Conservation (phyloP, 1,140 invertebrate species). For the Musca vetustissima region DNA sequence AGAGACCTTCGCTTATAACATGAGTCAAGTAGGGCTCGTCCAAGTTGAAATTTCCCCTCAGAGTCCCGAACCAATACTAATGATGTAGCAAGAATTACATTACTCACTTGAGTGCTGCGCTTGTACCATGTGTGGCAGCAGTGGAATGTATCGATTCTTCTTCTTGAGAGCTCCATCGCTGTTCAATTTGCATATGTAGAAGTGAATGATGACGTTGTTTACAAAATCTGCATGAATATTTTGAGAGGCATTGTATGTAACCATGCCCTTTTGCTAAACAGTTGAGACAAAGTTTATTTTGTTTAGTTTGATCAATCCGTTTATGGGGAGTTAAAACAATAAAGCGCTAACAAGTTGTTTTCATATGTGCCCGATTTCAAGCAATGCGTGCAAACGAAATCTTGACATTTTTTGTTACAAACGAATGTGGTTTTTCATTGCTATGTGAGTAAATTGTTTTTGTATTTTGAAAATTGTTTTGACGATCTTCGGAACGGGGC, state of each 20-base stretch:
- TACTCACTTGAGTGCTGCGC: no score
- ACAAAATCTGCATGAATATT: no score
- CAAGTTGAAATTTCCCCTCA: not conserved
- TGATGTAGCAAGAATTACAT: constrained; percentile 7
- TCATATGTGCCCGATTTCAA: not conserved
- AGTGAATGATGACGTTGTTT: not conserved
- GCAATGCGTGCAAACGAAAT: no score
- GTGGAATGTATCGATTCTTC: not conserved
- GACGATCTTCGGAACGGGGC: not conserved
- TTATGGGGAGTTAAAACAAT: not conserved
- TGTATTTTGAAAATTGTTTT: no score
- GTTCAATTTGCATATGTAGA: not conserved
- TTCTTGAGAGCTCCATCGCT: not conserved
- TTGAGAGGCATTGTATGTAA: no score
- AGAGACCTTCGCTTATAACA: constrained; percentile 18
- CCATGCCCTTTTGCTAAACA: no score
- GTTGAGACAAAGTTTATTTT: no score
- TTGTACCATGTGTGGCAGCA: not conserved
- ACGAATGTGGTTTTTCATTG: not conserved
- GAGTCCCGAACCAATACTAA: no score
- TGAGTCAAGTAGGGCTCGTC: constrained; percentile 11
- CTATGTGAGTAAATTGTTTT: not conserved
- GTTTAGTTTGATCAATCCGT: no score
- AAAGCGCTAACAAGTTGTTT: not conserved
- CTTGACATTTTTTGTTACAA: not conserved